phyloP scores from a whole-genome alignment of 2,113 vertebrate genomes.

The Coturnix japonica region DNA sequence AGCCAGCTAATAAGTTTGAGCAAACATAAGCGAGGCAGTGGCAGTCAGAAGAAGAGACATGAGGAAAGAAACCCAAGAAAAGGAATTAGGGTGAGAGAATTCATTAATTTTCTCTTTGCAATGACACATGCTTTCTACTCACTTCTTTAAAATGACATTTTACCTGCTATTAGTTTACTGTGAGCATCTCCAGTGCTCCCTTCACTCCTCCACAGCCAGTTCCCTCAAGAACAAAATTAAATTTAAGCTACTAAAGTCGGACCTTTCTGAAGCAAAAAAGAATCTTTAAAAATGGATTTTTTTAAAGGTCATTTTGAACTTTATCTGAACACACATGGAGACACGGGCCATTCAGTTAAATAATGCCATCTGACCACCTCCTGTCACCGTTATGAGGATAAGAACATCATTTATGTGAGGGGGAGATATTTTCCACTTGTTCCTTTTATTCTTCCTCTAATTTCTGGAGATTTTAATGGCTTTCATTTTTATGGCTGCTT shows the following conservation, averaged over 20 bases:
- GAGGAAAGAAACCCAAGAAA: conserved; percentile 47
- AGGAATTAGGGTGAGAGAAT: conserved; percentile 21
- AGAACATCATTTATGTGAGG: conserved; percentile 53
- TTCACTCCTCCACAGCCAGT: not conserved
- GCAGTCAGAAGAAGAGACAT: conserved; percentile 15
- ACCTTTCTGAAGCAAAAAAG: conserved; percentile 70
- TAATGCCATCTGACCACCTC: conserved; percentile 68
- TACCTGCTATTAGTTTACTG: conserved; percentile 57
- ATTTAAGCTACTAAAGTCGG: conserved; percentile 71
- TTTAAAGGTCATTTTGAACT: conserved; percentile 78
- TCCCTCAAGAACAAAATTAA: conserved; percentile 72
- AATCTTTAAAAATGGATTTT: conserved; percentile 79
- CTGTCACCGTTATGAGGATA: conserved; percentile 61
- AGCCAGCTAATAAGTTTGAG: conserved; percentile 9
- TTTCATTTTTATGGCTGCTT: not conserved
- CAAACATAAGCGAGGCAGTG: conserved; percentile 22
- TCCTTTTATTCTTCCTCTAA: not conserved
- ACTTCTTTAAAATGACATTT: conserved; percentile 65
- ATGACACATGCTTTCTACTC: conserved; percentile 26
- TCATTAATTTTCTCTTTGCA: conserved; percentile 48
- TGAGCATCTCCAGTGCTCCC: not conserved
- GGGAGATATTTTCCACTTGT: not conserved
- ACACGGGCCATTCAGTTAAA: conserved; percentile 58
- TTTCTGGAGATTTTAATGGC: not conserved
- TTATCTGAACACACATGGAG: conserved; percentile 55